Base-by-base conservation (phyloP, 2,888 invertebrate genomes). In the Acronicta leporina region DNA sequence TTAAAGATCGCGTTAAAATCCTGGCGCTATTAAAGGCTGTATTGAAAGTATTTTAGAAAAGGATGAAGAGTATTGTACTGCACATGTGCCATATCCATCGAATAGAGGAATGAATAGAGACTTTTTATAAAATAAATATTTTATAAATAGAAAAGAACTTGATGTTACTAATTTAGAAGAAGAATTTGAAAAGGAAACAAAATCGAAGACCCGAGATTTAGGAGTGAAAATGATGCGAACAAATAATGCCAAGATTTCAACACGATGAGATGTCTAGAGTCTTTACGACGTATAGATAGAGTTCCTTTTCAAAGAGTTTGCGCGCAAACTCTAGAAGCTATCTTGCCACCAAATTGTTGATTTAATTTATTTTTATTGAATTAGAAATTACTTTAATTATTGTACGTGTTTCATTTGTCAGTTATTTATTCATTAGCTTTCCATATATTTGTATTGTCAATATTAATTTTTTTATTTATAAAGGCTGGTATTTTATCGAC, bases 341-440 rank as follows among this genome's bases (percentile, higher is more conserved):
- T 92, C 91, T 92, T 92, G 91, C 91, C 92, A 89, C 92, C 92
- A 92, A 92, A 92, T 91, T 91, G 86, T 91, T 90, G 81, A 86
- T 76, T 80, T 90, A 84, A 90, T 90, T 92, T 91, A 91, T 90
- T 87, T 63, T 83, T 82, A 88, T 86, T 85, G 82, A 86, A 85
- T 85, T 82, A 85, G 75, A 79, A 65, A 53, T 68, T 74, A 76
- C 56, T 71, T 70, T 61, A 63, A 60, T 63, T 44, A 52, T 1
- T 51, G 1, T 25, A 8, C 30, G 53, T 59, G 50, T 73, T 69
- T 66, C 64, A 62, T 78, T 77, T 68, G 6, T 38, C 6, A 33
- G 10, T 33, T 33, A 33, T 10, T 33, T 10, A 33, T 1, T 33
- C 9, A 6, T 4, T 30, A 10, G 9, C 10, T 30, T 10, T 9